A percentile compares a stretch with the other conserved stretches of the same genome.
phyloP scores from a whole-genome alignment of 2,113 vertebrate species.

The Caloenas nicobarica region DNA sequence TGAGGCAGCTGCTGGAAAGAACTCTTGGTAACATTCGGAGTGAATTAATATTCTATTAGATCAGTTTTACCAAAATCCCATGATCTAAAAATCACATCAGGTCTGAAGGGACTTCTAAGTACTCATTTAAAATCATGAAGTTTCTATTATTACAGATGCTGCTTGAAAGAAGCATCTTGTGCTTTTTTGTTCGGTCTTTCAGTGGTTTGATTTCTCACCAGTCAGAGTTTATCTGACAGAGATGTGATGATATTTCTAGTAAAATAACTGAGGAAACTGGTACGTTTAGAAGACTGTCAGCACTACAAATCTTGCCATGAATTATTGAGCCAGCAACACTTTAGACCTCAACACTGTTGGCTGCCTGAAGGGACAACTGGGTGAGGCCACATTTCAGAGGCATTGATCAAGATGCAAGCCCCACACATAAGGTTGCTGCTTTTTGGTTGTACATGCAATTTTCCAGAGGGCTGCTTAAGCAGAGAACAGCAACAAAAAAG shows the following conservation, averaged over 20 bases:
- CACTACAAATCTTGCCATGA: not conserved
- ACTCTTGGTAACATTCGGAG: not conserved
- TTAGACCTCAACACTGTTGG: not conserved
- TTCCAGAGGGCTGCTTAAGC: not conserved
- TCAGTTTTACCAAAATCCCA: not conserved
- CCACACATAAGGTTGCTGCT: not conserved
- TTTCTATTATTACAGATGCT: not conserved
- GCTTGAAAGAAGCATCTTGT: not conserved
- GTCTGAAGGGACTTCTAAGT: not conserved
- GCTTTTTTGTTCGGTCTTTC: not conserved
- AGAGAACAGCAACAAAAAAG: not conserved
- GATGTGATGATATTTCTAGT: not conserved
- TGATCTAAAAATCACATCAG: not conserved
- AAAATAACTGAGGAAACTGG: not conserved
- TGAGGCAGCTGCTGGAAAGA: not conserved
- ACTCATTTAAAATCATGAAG: not conserved
- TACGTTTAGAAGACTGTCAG: not conserved
- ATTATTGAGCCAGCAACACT: not conserved
- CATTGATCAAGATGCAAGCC: not conserved
- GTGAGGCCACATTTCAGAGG: not conserved
- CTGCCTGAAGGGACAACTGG: not conserved
- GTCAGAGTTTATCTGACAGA: not conserved
- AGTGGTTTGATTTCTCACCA: not conserved
- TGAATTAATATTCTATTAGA: not conserved
- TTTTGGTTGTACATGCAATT: not conserved